Conservation (phyloP, 2,888 invertebrate species). For the Strigamia maritima region DNA sequence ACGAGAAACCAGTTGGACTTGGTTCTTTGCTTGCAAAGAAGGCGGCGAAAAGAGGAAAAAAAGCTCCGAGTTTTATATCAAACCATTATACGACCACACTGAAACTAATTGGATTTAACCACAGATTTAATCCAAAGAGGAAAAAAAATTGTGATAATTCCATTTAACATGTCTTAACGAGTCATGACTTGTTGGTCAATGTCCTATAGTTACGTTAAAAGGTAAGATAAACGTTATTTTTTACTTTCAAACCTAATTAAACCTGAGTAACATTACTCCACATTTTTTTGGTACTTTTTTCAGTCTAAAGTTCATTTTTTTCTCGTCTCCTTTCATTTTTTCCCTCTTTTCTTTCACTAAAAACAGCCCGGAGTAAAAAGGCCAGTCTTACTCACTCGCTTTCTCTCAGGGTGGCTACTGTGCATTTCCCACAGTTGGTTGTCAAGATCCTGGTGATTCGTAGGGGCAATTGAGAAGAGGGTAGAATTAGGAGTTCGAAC, state of each 20-base stretch:
- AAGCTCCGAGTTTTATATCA: background rate
- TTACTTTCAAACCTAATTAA: background rate
- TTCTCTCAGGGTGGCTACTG: slow-evolving; percentile 9
- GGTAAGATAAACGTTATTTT: background rate
- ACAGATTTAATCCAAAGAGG: background rate
- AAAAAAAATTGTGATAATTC: background rate
- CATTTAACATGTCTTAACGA: background rate
- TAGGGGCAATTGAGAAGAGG: slow-evolving; percentile 4
- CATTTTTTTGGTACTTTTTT: background rate
- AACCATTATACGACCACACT: background rate
- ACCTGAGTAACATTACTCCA: background rate
- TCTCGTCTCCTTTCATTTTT: background rate
- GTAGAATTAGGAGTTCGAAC: background rate
- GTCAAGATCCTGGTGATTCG: slow-evolving; percentile 17
- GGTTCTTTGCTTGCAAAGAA: background rate
- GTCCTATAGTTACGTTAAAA: slow-evolving; percentile 10
- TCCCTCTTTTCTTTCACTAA: background rate
- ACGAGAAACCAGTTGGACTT: slow-evolving; percentile 15
- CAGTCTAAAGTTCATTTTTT: background rate
- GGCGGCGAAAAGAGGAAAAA: background rate
- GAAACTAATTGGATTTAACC: slow-evolving; percentile 5
- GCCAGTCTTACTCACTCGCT: slow-evolving; percentile 5
- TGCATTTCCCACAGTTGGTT: slow-evolving; percentile 12
- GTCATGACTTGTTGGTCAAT: slow-evolving; percentile 15
- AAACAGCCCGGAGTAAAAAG: slow-evolving; percentile 16